phyloP scores from a whole-genome alignment of 1,140 invertebrate genomes.

The Oryctes rhinoceros region DNA sequence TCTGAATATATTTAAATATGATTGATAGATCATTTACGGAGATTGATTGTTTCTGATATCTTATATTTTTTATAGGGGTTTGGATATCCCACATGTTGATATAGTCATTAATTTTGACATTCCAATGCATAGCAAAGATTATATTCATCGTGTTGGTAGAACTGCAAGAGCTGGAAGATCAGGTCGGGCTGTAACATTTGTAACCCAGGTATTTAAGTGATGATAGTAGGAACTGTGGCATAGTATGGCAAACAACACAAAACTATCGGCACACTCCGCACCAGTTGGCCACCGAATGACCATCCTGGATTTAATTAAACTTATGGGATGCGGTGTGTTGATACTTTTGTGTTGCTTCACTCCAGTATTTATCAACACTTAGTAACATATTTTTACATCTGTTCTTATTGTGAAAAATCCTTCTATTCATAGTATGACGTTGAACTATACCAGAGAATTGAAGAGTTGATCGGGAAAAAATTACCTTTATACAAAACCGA shows the following conservation, averaged over 20 bases:
- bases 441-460: neutral
- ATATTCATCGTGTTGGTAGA: constrained; percentile 95
- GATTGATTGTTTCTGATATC: no score
- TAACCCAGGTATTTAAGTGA: constrained; percentile 71
- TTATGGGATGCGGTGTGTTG: no score
- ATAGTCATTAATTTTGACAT: constrained; percentile 98
- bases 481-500: constrained; percentile 74
- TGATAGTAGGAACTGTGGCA: neutral
- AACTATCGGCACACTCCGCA: no score
- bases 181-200: constrained; percentile 85
- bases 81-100: constrained; percentile 99
- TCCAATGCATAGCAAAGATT: constrained; percentile 95
- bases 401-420: constrained; percentile 8
- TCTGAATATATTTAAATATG: constrained; percentile 17
- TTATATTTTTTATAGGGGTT: constrained; percentile 72
- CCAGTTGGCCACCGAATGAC: no score
- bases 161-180: constrained; percentile 94
- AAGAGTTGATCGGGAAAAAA: neutral
- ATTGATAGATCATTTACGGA: no score
- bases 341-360: no score
- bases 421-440: constrained; percentile 85
- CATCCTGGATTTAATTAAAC: no score
- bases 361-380: no score
- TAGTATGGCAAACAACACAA: no score
- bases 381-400: neutral